phyloP scores from a whole-genome alignment of 2,888 invertebrate genomes.

The Caenorhabditis zanzibari region DNA sequence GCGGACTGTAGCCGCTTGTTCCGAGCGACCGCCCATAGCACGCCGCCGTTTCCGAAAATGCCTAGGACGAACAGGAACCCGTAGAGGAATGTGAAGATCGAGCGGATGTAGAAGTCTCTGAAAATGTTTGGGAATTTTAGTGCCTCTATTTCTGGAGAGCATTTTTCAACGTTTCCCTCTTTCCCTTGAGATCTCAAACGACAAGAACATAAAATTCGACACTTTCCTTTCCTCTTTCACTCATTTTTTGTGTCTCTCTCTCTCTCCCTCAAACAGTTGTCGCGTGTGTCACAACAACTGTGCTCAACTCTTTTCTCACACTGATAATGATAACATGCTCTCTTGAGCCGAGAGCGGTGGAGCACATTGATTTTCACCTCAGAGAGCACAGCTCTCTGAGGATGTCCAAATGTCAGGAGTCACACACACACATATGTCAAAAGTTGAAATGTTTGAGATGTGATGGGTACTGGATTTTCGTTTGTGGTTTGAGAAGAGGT shows the following conservation, averaged over 20 bases:
- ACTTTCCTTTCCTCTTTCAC: too few species aligned
- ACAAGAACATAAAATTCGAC: constrained; percentile 11
- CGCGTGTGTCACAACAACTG: constrained; percentile 22
- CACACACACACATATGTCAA: constrained; percentile 38
- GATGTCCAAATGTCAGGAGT: constrained; percentile 17
- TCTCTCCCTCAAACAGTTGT: constrained; percentile 4
- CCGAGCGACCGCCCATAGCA: constrained; percentile 79
- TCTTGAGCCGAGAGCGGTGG: too few species aligned
- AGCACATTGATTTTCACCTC: constrained; percentile 5
- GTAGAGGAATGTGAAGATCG: constrained; percentile 79
- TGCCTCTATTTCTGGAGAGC: neutral
- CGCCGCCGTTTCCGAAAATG: constrained; percentile 81
- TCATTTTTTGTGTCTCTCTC: neutral
- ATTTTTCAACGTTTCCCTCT: neutral
- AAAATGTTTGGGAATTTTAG: constrained; percentile 38
- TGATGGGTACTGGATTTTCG: neutral
- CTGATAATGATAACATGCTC: constrained; percentile 44
- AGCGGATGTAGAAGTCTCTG: constrained; percentile 78
- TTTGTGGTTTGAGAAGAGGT: neutral
- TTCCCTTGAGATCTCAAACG: neutral
- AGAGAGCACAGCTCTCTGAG: neutral
- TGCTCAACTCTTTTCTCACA: constrained; percentile 19
- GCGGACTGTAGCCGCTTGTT: constrained; percentile 82
- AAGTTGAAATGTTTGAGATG: constrained; percentile 40
- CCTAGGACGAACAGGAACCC: constrained; percentile 79